Base-by-base conservation (phyloP, 23 tunicate genomes). In the Trididemnum nubilum region DNA sequence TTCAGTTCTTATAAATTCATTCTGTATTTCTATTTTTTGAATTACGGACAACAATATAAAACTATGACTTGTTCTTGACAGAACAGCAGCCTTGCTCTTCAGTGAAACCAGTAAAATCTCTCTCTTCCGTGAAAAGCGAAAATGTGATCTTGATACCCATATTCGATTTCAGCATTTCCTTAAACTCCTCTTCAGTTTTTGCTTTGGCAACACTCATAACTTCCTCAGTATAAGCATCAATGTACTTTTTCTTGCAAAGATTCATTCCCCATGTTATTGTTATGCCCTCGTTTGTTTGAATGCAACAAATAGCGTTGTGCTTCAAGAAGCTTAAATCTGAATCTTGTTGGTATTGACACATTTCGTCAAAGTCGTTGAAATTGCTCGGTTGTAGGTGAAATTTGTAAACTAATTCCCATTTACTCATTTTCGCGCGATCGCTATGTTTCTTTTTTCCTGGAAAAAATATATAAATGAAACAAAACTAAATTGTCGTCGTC, bases 161-260 rank as follows among this genome's bases (percentile, higher is more conserved):
- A 21, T 81, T 33, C 40, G 69, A 21, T 49, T 81, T 81, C 27
- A 81, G 3, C 1, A 81, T 39, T 40, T 69, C 65, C 44, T 44
- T 67, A 1, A 81, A 38, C 26, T 73, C 81, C 2, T 73, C n/a
- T n/a, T n/a, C n/a, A n/a, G n/a, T n/a, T n/a, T n/a, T n/a, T n/a
- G n/a, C n/a, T n/a, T n/a, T n/a, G n/a, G n/a, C n/a, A 49, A 63
- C 69, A 15, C 27, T 23, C 58, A 35, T 73, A n/a, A 49, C 35
- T 52, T 83, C 72, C 35, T 83, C 87, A 1, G 87, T 69, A 38
- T 67, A 38, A 22, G 85, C 40, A 36, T 81, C 85, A 4, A 81
- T 67, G 35, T 67, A 81, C 22, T 26, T 39, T 70, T 44, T 69
- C 77, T 69, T 64, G 2, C 65, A 26, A 2, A 70, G 4, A 24